Percentiles rank a stretch among this genome's conserved stretches.
phyloP scores from a whole-genome alignment of 2,888 invertebrate genomes.

The Troides aeacus region DNA sequence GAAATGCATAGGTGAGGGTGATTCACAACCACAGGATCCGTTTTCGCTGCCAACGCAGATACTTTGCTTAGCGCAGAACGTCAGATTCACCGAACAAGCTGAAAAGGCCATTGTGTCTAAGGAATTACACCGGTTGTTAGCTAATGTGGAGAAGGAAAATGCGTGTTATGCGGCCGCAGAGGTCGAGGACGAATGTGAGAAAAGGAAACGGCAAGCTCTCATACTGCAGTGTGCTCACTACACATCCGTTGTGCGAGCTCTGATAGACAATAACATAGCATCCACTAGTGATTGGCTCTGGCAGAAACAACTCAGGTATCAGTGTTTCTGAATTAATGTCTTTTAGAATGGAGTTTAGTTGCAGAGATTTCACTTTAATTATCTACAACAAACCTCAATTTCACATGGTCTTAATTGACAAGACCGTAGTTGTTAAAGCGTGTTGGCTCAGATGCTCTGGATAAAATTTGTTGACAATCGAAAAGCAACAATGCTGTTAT shows the following conservation, averaged over 20 bases:
- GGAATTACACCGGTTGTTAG: conserved; percentile 78
- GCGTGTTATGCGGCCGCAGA: conserved; percentile 74
- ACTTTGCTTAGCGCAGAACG: conserved; percentile 90
- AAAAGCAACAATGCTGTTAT: too few relatives aligned
- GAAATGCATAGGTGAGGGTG: conserved; percentile 71
- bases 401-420: too few relatives aligned
- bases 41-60: conserved; percentile 85
- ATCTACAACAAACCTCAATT: too few relatives aligned
- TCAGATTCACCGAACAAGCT: conserved; percentile 90
- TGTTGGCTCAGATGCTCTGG: too few relatives aligned
- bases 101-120: conserved; percentile 88
- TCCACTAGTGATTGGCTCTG: conserved; percentile 92
- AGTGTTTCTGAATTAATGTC: neutral
- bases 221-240: conserved; percentile 97
- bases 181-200: conserved; percentile 81
- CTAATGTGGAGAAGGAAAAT: conserved; percentile 75
- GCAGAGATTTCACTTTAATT: neutral
- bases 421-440: too few relatives aligned
- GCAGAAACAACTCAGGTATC: conserved; percentile 94
- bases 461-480: too few relatives aligned
- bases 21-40: conserved; percentile 70
- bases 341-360: neutral
- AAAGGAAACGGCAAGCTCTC: conserved; percentile 94
- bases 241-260: conserved; percentile 87
- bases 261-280: conserved; percentile 85